Evolutionary conservation across 2,888 invertebrate species (phyloP), one percentile per base, ranked within the genome.

Genomic region (Apamea sordens): DNA sequence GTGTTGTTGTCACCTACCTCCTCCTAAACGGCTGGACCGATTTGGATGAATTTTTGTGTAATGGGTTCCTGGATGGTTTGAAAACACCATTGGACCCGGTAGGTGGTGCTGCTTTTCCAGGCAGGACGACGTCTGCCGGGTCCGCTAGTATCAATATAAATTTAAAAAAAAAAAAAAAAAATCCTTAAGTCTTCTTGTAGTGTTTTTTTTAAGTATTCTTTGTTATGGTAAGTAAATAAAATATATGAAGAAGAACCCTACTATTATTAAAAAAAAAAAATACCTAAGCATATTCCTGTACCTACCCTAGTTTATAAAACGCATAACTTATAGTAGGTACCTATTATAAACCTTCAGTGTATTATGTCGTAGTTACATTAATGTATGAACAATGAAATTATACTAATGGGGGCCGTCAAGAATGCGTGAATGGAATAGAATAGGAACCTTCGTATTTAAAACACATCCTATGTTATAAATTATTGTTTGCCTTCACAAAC

Each of bases 371-470:
- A 24, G 32, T 63, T 28, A 15, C 21, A 56, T 81, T 36, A 6
- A 7, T 50, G 28, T 41, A 61, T 50, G 41, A 79, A 83, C 56
- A 83, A 79, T 83, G 6, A 67, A 53, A 84, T 73, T 78, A 71
- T 56, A 50, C 28, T 71, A 47, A 61, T 56, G 50, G 21, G 1
- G 15, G n/a, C 32, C 76, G 21, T 53, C 24, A 83, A 68, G 71
- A 65, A 83, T 74, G 41, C 63, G 15, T 68, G 68, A 73, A 73
- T 79, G 7, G 59, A 77, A 82, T 72, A 32, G 21, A n/a, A 32
- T 36, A n/a, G 0, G 11, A 11, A 13, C 18, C 1, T 44, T 1
- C 8, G 36, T 32, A 32, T 32, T 53, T 10, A 41, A 63, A 67
- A 56, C 53, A 61, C 28, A 44, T 69, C 53, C 8, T 28, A 24